phyloP scores from a whole-genome alignment of 2,888 invertebrate species.

The Eulithis prunata region DNA sequence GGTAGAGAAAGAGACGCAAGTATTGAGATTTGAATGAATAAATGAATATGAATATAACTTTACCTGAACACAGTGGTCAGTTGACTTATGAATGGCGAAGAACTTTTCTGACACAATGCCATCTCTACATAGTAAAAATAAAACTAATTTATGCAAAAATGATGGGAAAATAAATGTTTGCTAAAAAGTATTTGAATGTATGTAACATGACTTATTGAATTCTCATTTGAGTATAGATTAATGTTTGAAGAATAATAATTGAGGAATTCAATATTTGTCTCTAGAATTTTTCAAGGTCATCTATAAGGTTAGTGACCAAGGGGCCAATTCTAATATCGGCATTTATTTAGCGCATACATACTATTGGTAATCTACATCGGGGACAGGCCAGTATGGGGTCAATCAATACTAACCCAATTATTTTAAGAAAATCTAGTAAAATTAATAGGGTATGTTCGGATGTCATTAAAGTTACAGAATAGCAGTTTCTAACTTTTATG shows the following conservation, averaged over 20 bases:
- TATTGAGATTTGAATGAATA: no score
- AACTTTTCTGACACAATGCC: neutral
- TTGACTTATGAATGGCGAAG: neutral
- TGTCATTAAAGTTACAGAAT: no score
- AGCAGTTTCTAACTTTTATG: no score
- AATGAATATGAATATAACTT: no score
- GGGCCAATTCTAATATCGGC: no score
- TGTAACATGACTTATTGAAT: neutral
- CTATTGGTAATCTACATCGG: no score
- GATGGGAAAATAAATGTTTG: neutral
- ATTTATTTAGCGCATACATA: no score
- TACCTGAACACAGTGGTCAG: neutral
- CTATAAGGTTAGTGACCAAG: neutral
- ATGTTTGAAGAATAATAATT: neutral
- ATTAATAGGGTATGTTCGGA: no score
- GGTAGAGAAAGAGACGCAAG: no score
- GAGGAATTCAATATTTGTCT: neutral
- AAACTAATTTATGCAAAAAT: neutral
- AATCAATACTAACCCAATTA: no score
- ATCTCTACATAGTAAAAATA: neutral
- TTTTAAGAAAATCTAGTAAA: no score
- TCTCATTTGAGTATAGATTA: neutral
- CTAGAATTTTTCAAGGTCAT: neutral
- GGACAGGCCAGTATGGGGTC: no score
- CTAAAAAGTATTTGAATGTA: neutral